These are phyloP conservation scores for Melanotaenia duboulayi DNA, from an alignment of 2,113 vertebrate species.

Conservation along the genomic window DNA sequence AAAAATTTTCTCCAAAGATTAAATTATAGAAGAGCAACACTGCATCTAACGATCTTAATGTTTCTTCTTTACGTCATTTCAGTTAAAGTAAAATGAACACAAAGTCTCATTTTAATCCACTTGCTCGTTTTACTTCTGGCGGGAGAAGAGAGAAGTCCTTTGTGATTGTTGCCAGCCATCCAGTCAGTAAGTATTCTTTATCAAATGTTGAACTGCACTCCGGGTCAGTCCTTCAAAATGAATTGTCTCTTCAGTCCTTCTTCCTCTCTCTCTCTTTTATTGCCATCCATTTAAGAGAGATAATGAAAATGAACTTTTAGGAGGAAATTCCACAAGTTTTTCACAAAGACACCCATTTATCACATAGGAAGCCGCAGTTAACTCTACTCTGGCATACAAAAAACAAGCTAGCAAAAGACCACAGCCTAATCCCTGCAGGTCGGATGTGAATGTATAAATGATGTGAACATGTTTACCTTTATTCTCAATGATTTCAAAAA, in stretches of 20 bases:
- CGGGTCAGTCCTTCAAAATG: slow-evolving; percentile 41
- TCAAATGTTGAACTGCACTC: slow-evolving; percentile 39
- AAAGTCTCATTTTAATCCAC: slow-evolving; percentile 49
- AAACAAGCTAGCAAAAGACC: slow-evolving; percentile 45
- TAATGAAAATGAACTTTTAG: slow-evolving; percentile 26
- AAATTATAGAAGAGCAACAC: slow-evolving; percentile 45
- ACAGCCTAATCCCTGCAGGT: slow-evolving; percentile 51
- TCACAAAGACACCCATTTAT: slow-evolving; percentile 43
- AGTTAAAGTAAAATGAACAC: slow-evolving; percentile 41
- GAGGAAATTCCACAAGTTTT: slow-evolving; percentile 27
- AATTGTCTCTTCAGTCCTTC: slow-evolving; percentile 42
- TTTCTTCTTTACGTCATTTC: slow-evolving; percentile 57
- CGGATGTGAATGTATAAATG: slow-evolving; percentile 36
- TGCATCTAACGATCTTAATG: slow-evolving; percentile 51
- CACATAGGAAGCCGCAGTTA: slow-evolving; percentile 53
- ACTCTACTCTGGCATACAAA: slow-evolving; percentile 51
- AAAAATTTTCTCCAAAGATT: slow-evolving; percentile 43
- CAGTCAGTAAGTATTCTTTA: slow-evolving; percentile 24
- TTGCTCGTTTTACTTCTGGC: slow-evolving; percentile 50
- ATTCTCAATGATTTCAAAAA: slow-evolving; percentile 45
- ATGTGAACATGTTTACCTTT: slow-evolving; percentile 39
- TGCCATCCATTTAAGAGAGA: slow-evolving; percentile 55
- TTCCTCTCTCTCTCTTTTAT: slow-evolving; percentile 44
- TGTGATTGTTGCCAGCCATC: slow-evolving; percentile 50
- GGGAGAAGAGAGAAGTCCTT: slow-evolving; percentile 45